Evolutionary conservation across 2,113 vertebrate species (phyloP), one percentile per base, ranked within the genome.

Genomic region (Polypterus bichir): DNA sequence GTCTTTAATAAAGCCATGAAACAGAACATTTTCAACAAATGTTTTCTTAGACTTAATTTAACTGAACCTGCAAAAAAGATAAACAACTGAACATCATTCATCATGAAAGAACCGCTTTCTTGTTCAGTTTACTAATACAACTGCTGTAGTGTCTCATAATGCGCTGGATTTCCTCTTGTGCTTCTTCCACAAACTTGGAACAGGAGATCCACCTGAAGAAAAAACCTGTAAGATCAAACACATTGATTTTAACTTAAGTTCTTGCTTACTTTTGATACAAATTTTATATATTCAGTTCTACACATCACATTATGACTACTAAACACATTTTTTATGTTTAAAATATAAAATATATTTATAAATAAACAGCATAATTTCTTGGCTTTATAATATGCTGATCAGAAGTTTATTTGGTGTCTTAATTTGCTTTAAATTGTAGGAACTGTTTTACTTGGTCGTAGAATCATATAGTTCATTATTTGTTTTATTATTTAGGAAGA

Each of bases 141-240:
- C 0, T 0, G 27, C 1, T 0, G 4, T 69, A 64, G 48, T 74
- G 52, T 8, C 49, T 74, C 10, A 80, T 75, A 58, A 91, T 66
- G 62, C 51, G 77, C 71, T 66, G 76, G 56, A 88, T 85, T 76
- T 88, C 77, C 10, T 65, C 76, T 76, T 81, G 77, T n/a, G 81
- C 88, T 62, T 83, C 84, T 0, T 90, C 81, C 58, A 88, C 77
- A 62, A 82, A 70, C 49, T 79, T 76, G 59, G 74, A 66, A 4
- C 83, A 73, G 3, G 68, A 59, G 9, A 81, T 84, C 89, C 88
- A 90, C 0, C 78, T 80, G 5, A 92, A 79, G 72, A 96, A 97
- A 5, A 91, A 81, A 2, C 88, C 90, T 93, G 55, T 48, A 59
- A 53, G 65, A 5, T 7, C 27, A 54, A 27, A 11, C 6, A 4